phyloP scores from a whole-genome alignment of 2,113 vertebrate genomes.

The Glaucidium brasilianum region DNA sequence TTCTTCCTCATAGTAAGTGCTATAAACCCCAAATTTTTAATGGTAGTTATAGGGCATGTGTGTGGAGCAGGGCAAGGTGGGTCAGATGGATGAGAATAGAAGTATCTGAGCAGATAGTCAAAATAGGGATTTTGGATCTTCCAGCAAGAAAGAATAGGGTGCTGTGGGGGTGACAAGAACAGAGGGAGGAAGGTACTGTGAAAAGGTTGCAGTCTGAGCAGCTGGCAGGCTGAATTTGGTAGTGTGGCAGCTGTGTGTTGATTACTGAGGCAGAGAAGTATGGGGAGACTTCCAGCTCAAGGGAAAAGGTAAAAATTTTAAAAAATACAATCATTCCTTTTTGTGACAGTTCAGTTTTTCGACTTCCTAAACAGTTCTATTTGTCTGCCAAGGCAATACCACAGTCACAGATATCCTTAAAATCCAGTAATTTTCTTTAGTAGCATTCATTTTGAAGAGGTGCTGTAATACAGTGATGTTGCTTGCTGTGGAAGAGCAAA shows the following conservation, averaged over 20 bases:
- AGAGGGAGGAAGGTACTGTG: background rate
- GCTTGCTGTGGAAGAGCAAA: background rate
- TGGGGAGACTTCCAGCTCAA: background rate
- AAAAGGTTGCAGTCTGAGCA: background rate
- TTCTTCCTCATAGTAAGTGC: background rate
- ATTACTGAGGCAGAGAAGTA: background rate
- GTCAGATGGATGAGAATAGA: background rate
- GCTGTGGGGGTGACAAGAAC: background rate
- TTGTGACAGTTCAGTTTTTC: background rate
- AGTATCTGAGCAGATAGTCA: background rate
- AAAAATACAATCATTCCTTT: background rate
- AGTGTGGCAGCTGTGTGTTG: background rate
- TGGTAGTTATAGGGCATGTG: fast-evolving
- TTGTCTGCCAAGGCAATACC: background rate
- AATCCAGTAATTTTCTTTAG: background rate
- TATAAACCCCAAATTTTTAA: background rate
- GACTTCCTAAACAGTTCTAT: background rate
- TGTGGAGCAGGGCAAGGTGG: background rate
- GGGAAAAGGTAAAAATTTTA: background rate
- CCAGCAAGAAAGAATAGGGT: background rate
- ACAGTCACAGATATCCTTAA: background rate
- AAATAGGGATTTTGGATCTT: background rate
- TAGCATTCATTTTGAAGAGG: background rate
- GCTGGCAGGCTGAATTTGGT: background rate
- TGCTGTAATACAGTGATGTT: background rate